A percentile compares a stretch with the other conserved stretches of the same genome.
phyloP scores from a whole-genome alignment of 2,797 vertebrate species.

The Typhlichthys eigenmanni region DNA sequence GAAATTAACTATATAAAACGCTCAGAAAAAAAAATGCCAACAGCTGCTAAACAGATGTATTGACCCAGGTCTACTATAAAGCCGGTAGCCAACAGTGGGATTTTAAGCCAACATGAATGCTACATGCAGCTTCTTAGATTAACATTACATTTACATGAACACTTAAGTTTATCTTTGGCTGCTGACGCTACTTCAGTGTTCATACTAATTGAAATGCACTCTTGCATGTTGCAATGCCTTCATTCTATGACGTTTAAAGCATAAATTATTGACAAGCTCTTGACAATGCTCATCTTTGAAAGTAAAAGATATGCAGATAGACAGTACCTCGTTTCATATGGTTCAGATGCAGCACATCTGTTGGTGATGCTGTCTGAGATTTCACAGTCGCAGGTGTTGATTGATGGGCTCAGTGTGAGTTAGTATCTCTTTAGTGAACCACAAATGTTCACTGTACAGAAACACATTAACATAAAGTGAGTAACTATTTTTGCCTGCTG shows the following conservation, averaged over 20 bases:
- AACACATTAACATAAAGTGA: slow-evolving; percentile 1
- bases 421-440: slow-evolving; percentile 1
- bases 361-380: not conserved
- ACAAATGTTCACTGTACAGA: not conserved
- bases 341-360: slow-evolving; percentile 11
- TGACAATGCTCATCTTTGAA: not conserved
- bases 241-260: not conserved
- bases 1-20: slow-evolving; percentile 12
- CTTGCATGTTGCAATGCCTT: too few relatives aligned
- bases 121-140: not conserved
- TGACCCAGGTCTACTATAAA: not conserved
- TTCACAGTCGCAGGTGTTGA: slow-evolving; percentile 10
- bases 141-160: not conserved
- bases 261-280: not conserved
- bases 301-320: not conserved
- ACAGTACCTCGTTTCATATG: not conserved
- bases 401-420: slow-evolving; percentile 9
- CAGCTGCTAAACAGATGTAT: slow-evolving; percentile 11
- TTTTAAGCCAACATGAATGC: not conserved
- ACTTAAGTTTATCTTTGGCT: too few relatives aligned
- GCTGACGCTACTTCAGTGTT: too few relatives aligned
- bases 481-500: slow-evolving; percentile 1
- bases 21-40: not conserved
- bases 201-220: too few relatives aligned
- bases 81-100: not conserved